Base-by-base conservation (phyloP, 2,888 invertebrate species). In the Eilema caniola region DNA sequence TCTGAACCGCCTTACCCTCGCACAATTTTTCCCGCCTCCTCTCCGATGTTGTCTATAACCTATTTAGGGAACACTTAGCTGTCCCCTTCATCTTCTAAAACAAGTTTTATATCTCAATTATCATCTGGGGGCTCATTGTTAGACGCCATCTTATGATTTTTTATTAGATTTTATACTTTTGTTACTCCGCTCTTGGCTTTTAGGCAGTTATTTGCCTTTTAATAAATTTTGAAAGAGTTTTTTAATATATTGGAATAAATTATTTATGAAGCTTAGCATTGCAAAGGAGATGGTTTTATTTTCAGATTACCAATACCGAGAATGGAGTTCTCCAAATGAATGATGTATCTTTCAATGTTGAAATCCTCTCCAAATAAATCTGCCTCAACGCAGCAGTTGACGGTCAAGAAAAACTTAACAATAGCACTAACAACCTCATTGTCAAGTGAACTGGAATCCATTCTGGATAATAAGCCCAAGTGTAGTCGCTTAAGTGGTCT, bases 51-150 rank as follows among this genome's bases (percentile, higher is more conserved):
- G 57, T 25, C 67, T 68, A 69, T 67, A 72, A 80, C 56, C 61
- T 47, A 66, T 75, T 77, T 72, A 70, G 57, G 62, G 14, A 66
- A 64, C 70, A 69, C 70, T 72, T 66, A 61, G 28, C 31, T 59
- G 62, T 73, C 71, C 72, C 80, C 82, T 77, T 72, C 73, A 59
- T 71, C 67, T 53, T 77, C 16, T 20, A 61, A 74, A 72, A 75
- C 37, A 65, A 71, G 68, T 62, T 66, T 79, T 77, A 62, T 67
- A 28, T 67, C 62, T 67, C 68, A 63, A 72, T 79, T 70, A 70
- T 68, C 57, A 80, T 70, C 64, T 37, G 41, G 33, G 57, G 61
- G 60, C 71, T 73, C 62, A 70, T 72, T 77, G 67, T 23, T 31
- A 53, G 62, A 33, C 37, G 69, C 66, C 31, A 59, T 60, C 24